phyloP scores from a whole-genome alignment of 2,113 vertebrate species.

The Athene noctua region DNA sequence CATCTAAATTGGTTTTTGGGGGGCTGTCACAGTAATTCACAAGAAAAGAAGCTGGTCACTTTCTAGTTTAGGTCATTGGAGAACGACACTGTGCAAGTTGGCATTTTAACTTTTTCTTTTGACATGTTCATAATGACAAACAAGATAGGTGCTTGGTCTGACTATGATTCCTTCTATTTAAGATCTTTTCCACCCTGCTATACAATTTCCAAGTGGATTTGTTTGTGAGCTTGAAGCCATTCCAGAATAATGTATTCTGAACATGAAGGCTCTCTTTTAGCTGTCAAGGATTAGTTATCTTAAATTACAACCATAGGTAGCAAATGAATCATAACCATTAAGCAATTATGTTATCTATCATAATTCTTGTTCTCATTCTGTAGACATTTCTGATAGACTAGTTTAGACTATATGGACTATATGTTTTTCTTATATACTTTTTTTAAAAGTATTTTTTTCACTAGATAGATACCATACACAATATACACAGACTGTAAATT shows the following conservation, averaged over 20 bases:
- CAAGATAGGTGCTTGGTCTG: neutral
- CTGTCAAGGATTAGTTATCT: neutral
- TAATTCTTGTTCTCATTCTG: neutral
- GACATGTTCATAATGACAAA: neutral
- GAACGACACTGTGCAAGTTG: neutral
- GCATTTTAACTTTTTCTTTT: neutral
- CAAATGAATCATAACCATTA: neutral
- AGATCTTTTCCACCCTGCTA: neutral
- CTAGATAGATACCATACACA: neutral
- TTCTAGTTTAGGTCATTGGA: neutral
- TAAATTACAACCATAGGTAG: neutral
- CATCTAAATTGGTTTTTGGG: neutral
- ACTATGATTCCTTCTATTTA: neutral
- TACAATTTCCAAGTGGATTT: neutral
- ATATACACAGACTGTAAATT: neutral
- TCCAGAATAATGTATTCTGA: neutral
- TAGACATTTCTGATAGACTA: neutral
- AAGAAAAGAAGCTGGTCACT: neutral
- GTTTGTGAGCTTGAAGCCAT: neutral
- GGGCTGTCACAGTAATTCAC: neutral
- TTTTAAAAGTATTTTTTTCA: neutral
- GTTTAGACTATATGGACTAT: neutral
- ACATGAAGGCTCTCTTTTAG: neutral
- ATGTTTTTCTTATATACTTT: neutral
- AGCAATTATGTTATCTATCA: neutral